Base-by-base conservation (phyloP, 2,113 vertebrate species). In the Myodes glareolus region DNA sequence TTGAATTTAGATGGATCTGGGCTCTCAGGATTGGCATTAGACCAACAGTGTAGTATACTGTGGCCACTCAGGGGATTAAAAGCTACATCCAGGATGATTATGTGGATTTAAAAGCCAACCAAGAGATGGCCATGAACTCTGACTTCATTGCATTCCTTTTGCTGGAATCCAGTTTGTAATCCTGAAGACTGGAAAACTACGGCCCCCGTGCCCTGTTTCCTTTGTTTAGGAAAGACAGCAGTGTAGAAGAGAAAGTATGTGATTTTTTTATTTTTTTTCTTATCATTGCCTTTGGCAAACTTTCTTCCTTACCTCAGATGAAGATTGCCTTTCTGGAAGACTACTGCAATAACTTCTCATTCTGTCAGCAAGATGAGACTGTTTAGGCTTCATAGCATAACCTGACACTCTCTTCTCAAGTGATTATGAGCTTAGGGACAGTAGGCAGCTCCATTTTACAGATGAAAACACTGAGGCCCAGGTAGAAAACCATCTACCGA, bases 71-170 rank as follows among this genome's bases (percentile, higher is more conserved):
- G 19, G 55, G 39, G 68, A 89, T 97, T 95, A 85, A 93, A 92
- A 42, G 9, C 39, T 82, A n/a, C 17, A 75, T 45, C 65, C 67
- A 36, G 68, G 27, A 63, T 63, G 94, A 95, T 86, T 78, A 75
- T 85, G 39, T 94, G 89, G 80, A 95, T 91, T 94, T 94, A 91
- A 72, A 95, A 97, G 47, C 65, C 80, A 95, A 90, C 16, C 21
- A 82, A 90, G 78, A 96, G 63, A n/a, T 73, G 25, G 17, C 10
- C 39, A 10, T n/a, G 19, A 47, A 82, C n/a, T 47, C 55, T 63
- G 85, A 91, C 23, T 55, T 12, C 85, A 42, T 14, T 80, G 52
- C 61, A 91, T 95, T 88, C n/a, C 77, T 70, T 55, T 87, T 42
- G 52, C 27, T 80, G 52, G 67, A 92, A 94, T 92, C 47, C 23